phyloP scores from a whole-genome alignment of 1,140 invertebrate species.

The Contarinia nasturtii region DNA sequence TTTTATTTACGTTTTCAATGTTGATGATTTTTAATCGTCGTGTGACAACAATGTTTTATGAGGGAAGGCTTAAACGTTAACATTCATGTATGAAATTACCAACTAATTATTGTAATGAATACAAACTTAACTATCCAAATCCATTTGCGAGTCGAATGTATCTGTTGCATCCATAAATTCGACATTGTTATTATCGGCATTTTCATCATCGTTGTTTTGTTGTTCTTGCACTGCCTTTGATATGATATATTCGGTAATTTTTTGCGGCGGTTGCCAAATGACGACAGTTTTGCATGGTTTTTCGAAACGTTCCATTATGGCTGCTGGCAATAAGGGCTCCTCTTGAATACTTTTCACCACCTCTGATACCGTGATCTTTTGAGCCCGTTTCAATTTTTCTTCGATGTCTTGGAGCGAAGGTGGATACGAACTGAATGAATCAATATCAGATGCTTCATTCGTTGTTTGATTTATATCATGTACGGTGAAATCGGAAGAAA shows the following conservation, averaged over 20 bases:
- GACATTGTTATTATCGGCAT: constrained; percentile 4
- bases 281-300: constrained; percentile 56
- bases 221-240: constrained; percentile 4
- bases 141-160: neutral
- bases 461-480: constrained; percentile 5
- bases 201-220: constrained; percentile 17
- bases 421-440: constrained; percentile 13
- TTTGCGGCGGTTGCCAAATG: constrained; percentile 49
- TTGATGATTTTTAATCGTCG: too few relatives aligned
- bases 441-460: constrained; percentile 8
- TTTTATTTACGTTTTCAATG: too few relatives aligned
- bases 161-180: neutral
- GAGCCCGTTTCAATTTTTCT: constrained; percentile 29
- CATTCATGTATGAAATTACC: too few relatives aligned
- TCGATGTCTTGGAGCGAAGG: constrained; percentile 19
- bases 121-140: too few relatives aligned
- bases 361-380: constrained; percentile 42
- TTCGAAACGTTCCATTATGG: constrained; percentile 26
- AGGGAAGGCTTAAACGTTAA: too few relatives aligned
- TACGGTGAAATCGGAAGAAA: constrained; percentile 30
- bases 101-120: too few relatives aligned
- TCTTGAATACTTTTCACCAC: constrained; percentile 41
- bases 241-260: constrained; percentile 22
- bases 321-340: constrained; percentile 23
- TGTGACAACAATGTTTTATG: too few relatives aligned